Evolutionary conservation across 2,113 vertebrate species (phyloP).

Genomic region (Oreocharis arfaki): DNA sequence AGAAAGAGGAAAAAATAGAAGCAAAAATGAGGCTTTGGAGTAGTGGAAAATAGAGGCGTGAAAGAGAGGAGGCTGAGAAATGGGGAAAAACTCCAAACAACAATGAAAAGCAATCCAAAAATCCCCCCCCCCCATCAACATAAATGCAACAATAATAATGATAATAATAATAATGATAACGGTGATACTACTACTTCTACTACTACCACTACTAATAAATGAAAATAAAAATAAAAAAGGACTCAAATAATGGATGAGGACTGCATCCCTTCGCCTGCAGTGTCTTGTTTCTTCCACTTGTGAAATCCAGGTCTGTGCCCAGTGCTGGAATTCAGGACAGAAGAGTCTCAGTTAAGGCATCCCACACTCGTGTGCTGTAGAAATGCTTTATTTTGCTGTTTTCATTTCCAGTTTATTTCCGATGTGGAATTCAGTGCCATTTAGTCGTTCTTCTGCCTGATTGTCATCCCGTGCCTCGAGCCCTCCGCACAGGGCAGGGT

Average conservation of each 20-base stretch:
- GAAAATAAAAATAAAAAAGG: neutral
- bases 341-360: neutral
- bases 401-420: neutral
- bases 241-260: too few species aligned
- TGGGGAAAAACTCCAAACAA: too few species aligned
- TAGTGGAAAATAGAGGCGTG: neutral
- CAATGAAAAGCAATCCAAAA: neutral
- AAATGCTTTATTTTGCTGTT: neutral
- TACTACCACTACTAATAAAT: neutral
- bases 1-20: neutral
- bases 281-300: fast-evolving
- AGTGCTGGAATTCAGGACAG: neutral
- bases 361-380: fast-evolving
- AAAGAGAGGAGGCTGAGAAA: neutral
- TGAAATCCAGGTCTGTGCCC: neutral
- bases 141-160: too few species aligned
- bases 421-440: neutral
- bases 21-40: neutral
- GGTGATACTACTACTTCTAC: neutral
- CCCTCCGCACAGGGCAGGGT: neutral
- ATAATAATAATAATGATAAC: neutral
- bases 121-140: neutral
- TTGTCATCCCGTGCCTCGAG: neutral
- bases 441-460: neutral
- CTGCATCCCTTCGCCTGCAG: too few species aligned